Base-by-base conservation (phyloP, 2,888 invertebrate genomes). In the Pseudoips prasinana region DNA sequence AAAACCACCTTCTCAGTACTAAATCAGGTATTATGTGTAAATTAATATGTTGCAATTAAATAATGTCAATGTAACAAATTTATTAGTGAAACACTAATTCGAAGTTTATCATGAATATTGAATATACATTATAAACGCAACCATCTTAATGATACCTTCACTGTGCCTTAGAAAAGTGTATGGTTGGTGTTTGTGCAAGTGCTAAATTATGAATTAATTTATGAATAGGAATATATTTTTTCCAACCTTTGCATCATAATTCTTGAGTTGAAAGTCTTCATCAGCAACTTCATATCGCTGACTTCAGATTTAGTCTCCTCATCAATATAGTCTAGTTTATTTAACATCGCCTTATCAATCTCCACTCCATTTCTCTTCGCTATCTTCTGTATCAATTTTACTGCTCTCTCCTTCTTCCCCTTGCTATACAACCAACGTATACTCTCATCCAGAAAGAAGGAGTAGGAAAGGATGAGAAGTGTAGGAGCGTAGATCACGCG, bases 361-460 rank as follows among this genome's bases (percentile, higher is more conserved):
- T 58, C 37, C 0, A 84, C 76, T 0, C 70, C 61, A 37, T 87
- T 87, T 14, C 75, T 64, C 29, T 68, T 71, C 0, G 88, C 82
- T 7, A 85, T 81, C 48, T 84, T 87, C 24, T 79, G 67, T 28
- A 87, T 82, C 0, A 87, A 57, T 9, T 53, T 49, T 0, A 76
- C 63, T 0, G 79, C 87, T 43, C 61, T 61, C 2, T 77, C 70
- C 29, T 64, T 69, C 38, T 76, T 71, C 0, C 88, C 87, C 48
- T 86, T 87, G 54, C 84, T 86, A 58, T 80, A 81, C 1, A 88
- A 58, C 87, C 88, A 88, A 3, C 87, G 71, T 31, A 86, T 77
- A 58, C 87, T 88, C 49, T 88, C 87, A 30, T 87, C 87, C 3
- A 88, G 58, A 51, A 76, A 81, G 47, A 85, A 70, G 7, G 80